Conservation (phyloP, 1,140 invertebrate genomes). For the Fopius arisanus region DNA sequence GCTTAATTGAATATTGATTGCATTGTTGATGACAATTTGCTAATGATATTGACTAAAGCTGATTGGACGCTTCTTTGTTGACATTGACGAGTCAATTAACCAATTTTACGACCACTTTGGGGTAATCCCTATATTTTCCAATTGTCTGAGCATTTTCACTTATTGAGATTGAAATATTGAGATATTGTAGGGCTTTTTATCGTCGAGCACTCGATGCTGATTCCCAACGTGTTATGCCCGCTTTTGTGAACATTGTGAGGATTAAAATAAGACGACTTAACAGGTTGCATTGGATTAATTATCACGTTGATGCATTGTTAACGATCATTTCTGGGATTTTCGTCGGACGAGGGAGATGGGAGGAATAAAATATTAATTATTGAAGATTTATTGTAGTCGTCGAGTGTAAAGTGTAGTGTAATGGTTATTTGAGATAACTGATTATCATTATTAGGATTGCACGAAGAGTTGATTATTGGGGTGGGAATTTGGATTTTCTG, state of each 20-base stretch:
- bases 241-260: background rate
- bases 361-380: background rate
- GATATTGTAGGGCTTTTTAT: constrained; percentile 2
- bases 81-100: constrained; percentile 17
- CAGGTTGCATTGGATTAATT: background rate
- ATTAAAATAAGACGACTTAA: background rate
- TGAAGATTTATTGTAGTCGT: background rate
- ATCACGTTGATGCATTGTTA: constrained; percentile 14
- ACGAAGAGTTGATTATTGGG: background rate
- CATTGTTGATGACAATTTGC: background rate
- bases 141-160: background rate
- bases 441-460: background rate
- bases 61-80: constrained; percentile 13
- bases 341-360: background rate
- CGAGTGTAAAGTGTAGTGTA: constrained; percentile 2
- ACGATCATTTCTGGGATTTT: constrained; percentile 19
- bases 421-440: constrained; percentile 14
- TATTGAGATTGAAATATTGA: background rate
- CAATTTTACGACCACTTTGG: background rate
- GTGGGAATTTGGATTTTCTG: background rate
- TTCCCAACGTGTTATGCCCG: background rate
- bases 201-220: background rate
- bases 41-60: background rate
- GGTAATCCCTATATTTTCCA: background rate
- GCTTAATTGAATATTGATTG: too few relatives aligned